These are phyloP conservation scores for Frieseomelitta varia DNA, from an alignment of 1,140 invertebrate species.

Conservation along the genomic window DNA sequence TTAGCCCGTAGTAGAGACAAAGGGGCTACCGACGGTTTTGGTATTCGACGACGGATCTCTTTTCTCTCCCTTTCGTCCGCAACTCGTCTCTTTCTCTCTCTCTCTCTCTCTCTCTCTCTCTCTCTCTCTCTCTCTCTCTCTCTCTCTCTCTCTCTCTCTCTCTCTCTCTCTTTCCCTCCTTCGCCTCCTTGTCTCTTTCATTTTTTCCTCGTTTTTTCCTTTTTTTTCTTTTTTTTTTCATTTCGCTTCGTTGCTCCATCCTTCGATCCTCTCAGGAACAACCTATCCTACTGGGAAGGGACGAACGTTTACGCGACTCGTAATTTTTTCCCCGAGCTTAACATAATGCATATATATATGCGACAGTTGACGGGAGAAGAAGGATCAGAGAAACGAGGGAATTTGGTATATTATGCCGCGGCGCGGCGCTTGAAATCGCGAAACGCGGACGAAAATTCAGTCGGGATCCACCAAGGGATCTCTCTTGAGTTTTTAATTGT, in stretches of 20 bases:
- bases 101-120: background rate
- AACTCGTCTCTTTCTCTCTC: background rate
- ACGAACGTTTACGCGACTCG: background rate
- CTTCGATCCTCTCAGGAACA: conserved; percentile 12
- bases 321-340: conserved; percentile 12
- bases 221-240: background rate
- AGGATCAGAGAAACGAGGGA: background rate
- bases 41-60: conserved; percentile 27
- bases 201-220: conserved; percentile 4
- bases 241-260: no score
- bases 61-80: background rate
- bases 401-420: conserved; percentile 12
- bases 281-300: background rate
- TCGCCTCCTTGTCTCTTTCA: background rate
- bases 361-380: background rate
- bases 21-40: conserved; percentile 60
- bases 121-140: background rate
- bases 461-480: background rate
- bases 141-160: background rate
- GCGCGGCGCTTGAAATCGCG: background rate
- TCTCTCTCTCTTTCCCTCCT: background rate
- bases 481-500: background rate
- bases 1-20: conserved; percentile 62
- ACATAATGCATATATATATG: background rate
- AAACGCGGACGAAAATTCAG: background rate